Conservation (phyloP, 2,888 invertebrate genomes). For the Eupithecia inturbata region DNA sequence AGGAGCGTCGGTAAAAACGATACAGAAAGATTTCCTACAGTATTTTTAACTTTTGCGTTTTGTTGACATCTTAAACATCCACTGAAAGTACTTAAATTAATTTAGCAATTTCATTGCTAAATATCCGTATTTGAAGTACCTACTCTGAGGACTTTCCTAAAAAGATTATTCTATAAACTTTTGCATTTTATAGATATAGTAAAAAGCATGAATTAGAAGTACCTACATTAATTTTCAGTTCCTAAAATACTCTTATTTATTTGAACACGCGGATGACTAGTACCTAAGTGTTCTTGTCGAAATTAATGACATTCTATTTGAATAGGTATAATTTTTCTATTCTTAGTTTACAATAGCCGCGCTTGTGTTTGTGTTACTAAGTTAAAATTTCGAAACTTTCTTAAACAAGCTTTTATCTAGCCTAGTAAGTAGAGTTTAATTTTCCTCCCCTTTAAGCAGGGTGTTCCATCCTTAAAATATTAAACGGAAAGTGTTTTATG, state of each 20-base stretch:
- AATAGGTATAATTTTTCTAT: not conserved
- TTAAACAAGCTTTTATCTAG: not conserved
- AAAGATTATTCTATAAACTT: not conserved
- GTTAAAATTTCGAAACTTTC: not conserved
- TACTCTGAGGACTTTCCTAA: not conserved
- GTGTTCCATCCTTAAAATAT: not conserved
- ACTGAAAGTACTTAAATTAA: not conserved
- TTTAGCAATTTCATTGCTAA: not conserved
- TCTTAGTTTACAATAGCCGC: not conserved
- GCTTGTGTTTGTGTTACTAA: not conserved
- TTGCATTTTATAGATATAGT: not conserved
- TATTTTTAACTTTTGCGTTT: not conserved
- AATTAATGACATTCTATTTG: not conserved
- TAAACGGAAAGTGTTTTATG: not conserved
- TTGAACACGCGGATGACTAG: not conserved
- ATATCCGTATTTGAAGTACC: not conserved
- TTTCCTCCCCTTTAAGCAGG: not conserved
- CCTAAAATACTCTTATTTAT: not conserved
- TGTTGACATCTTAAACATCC: not conserved
- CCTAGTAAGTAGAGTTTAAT: not conserved
- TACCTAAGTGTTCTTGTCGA: not conserved
- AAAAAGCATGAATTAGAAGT: not conserved
- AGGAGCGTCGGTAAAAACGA: conserved; percentile 52
- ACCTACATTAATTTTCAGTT: not conserved
- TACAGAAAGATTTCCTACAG: not conserved